Evolutionary conservation across 1,140 invertebrate species (phyloP).

Genomic region (Apis florea): DNA sequence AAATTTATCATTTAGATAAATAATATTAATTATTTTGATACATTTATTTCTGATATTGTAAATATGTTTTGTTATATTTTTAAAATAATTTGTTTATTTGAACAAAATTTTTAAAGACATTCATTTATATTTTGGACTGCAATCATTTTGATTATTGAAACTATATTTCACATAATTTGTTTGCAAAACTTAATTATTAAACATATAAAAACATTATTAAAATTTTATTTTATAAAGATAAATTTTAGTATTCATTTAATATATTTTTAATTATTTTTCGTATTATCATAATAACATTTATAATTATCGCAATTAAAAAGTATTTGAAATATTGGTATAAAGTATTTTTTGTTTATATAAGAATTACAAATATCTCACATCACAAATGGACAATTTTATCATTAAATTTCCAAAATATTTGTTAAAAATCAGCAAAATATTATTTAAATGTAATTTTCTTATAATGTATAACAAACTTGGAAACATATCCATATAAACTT

Average conservation of each 20-base stretch:
- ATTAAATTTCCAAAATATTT: conserved; percentile 12
- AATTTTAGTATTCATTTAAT: background rate
- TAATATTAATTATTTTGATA: background rate
- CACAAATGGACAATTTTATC: conserved; percentile 55
- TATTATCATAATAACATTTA: background rate
- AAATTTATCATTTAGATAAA: background rate
- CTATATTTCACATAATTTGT: conserved; percentile 4
- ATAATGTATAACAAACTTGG: background rate
- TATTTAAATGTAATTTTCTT: background rate
- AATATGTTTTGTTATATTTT: background rate
- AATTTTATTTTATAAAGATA: background rate
- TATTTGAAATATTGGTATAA: background rate
- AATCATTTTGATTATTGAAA: background rate
- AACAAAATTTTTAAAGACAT: conserved; percentile 2
- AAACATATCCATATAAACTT: conserved; percentile 37
- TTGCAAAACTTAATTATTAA: background rate
- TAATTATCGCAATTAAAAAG: background rate
- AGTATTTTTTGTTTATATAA: background rate
- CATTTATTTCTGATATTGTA: conserved; percentile 2
- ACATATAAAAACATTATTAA: background rate
- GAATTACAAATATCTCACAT: conserved; percentile 50
- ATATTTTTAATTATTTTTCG: background rate
- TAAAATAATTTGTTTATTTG: background rate
- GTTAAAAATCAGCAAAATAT: background rate
- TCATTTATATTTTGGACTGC: background rate